Base-by-base conservation (phyloP, 2,888 invertebrate species). In the Tortrix viridana region DNA sequence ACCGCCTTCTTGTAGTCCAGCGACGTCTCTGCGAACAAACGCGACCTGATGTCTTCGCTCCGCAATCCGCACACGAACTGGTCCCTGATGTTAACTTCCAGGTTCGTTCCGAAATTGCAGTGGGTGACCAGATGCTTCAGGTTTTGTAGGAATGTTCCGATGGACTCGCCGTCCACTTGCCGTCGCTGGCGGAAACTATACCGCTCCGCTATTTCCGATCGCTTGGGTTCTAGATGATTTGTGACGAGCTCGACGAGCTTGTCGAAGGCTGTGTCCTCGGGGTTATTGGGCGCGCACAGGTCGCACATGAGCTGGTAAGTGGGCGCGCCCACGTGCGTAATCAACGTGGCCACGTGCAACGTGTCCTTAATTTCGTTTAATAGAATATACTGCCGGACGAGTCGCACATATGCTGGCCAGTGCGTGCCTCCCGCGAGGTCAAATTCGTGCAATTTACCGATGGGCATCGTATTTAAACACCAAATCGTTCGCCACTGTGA, bases 341-440 rank as follows among this genome's bases (percentile, higher is more conserved):
- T 68, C 23, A 74, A 59, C 14, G 68, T 72, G 6, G 74, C 62
- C n/a, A 74, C 72, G 14, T 69, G 62, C 37, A 74, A 59, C 14
- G 54, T 32, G 0, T 53, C 53, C 20, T 65, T 63, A 5, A 72
- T 71, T 49, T 65, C 63, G 26, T 73, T 73, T 1, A 75, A 41
- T 0, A 41, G 20, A 7, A 71, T 70, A 38, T 62, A 73, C 22
- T 71, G 71, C 41, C 69, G 62, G 4, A 71, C 67, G 5, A 71
- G 70, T 32, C 66, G 44, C 16, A 68, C 61, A 50, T 73, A 71
- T 6, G 68, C 60, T 7, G 67, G 47, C 72, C 71, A 74, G 19
- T 72, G 60, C 26, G 49, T 57, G 3, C 37, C 32, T 14, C 57
- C 60, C 6, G 37, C 38, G 26, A 71, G 46, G 18, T 69, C 65